These are phyloP conservation scores for Scomberomorus guttatus DNA, from an alignment of 2,797 vertebrate species.

Conservation along the genomic window DNA sequence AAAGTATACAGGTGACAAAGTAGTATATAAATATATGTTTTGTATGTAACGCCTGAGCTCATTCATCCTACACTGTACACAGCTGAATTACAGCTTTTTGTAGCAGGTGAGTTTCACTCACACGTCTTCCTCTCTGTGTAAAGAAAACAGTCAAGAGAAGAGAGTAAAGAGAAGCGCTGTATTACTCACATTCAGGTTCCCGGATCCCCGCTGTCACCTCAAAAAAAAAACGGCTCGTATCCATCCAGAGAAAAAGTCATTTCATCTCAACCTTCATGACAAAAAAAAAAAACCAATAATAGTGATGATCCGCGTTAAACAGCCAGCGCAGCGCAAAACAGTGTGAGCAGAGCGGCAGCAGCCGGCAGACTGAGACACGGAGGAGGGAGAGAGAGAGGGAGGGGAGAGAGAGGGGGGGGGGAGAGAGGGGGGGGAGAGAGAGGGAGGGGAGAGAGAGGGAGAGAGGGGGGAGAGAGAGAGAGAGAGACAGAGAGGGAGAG, in stretches of 20 bases:
- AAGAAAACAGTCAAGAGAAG: background rate
- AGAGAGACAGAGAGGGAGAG: background rate
- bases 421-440: background rate
- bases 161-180: background rate
- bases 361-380: conserved; percentile 17
- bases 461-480: background rate
- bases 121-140: background rate
- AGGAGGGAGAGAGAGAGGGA: background rate
- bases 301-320: background rate
- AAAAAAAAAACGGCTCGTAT: background rate
- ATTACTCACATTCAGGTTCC: conserved; percentile 39
- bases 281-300: background rate
- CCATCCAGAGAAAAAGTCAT: background rate
- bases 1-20: background rate
- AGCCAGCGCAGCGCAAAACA: background rate
- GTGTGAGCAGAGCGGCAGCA: conserved; percentile 1
- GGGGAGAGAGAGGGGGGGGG: background rate
- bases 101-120: conserved; percentile 39
- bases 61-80: too few relatives aligned
- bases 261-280: background rate
- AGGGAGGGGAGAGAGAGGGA: background rate
- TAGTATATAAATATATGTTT: background rate
- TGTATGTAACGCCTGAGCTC: background rate
- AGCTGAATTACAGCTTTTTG: background rate
- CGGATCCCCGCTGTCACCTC: background rate